Percentiles rank a stretch among this genome's conserved stretches.
These are phyloP conservation scores for Rhombomys opimus DNA, from an alignment of 2,113 vertebrate genomes.

Conservation along the genomic window DNA sequence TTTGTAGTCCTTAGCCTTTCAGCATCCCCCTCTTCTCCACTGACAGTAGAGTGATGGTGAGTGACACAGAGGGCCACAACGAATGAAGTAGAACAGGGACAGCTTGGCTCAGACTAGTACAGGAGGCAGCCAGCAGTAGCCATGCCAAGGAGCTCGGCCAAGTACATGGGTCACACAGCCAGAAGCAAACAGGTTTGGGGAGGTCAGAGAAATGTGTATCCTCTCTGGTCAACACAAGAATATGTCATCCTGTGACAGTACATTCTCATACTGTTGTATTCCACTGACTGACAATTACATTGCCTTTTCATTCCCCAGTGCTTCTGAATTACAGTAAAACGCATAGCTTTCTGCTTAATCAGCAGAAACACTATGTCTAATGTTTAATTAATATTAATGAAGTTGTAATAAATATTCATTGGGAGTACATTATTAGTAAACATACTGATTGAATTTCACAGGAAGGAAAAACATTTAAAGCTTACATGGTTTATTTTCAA, in stretches of 20 bases:
- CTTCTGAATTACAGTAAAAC: conserved; percentile 21
- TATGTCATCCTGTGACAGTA: not conserved
- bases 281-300: not conserved
- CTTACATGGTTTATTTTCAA: conserved; percentile 42
- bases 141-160: not conserved
- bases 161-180: not conserved
- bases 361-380: not conserved
- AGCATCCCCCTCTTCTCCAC: not conserved
- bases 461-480: not conserved
- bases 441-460: not conserved
- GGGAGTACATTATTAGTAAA: conserved; percentile 13
- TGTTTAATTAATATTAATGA: conserved; percentile 34
- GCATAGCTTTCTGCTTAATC: not conserved
- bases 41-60: not conserved
- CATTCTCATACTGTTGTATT: not conserved
- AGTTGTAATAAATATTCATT: not conserved
- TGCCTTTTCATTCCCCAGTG: not conserved
- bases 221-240: not conserved
- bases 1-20: not conserved
- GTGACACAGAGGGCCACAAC: not conserved
- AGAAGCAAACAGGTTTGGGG: conserved; percentile 13
- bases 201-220: conserved; percentile 5
- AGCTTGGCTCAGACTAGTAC: not conserved
- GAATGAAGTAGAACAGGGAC: not conserved
- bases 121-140: not conserved